Conservation (phyloP, 1,140 invertebrate species). For the Charaxes varanes region DNA sequence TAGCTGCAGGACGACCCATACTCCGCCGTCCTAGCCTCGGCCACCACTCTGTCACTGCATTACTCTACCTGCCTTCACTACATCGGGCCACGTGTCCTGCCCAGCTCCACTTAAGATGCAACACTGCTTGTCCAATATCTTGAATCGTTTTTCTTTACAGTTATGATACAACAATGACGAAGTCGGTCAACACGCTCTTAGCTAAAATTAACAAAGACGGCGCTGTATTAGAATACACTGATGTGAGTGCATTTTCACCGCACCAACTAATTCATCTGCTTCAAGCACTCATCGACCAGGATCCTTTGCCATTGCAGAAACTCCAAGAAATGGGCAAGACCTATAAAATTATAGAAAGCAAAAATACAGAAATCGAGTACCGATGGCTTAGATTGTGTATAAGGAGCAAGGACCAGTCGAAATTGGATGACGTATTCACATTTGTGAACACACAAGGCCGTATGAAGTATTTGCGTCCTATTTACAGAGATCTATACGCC, state of each 20-base stretch:
- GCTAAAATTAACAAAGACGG: constrained; percentile 65
- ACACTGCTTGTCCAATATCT: too few species aligned
- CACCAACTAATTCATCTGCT: constrained; percentile 85
- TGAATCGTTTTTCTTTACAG: constrained; percentile 67
- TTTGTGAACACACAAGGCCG: constrained; percentile 90
- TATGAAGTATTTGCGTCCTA: constrained; percentile 92
- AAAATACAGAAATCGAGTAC: constrained; percentile 89
- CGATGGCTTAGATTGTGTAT: constrained; percentile 88
- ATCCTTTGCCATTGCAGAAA: constrained; percentile 74
- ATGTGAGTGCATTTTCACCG: constrained; percentile 72
- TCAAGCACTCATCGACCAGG: constrained; percentile 78
- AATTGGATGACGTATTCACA: constrained; percentile 79
- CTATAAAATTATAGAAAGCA: constrained; percentile 80
- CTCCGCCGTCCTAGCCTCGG: too few species aligned
- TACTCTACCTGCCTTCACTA: too few species aligned
- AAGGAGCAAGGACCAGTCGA: constrained; percentile 79
- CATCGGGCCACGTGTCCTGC: too few species aligned
- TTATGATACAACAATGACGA: constrained; percentile 81
- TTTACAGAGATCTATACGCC: constrained; percentile 89
- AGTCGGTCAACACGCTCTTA: constrained; percentile 80
- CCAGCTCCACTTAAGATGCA: too few species aligned
- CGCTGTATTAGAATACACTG: constrained; percentile 16
- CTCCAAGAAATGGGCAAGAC: constrained; percentile 78
- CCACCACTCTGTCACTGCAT: too few species aligned
- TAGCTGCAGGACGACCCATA: too few species aligned